Evolutionary conservation across 2,113 vertebrate species (phyloP), one percentile per base, ranked within the genome.

Genomic region (Dendrocopos noguchii): DNA sequence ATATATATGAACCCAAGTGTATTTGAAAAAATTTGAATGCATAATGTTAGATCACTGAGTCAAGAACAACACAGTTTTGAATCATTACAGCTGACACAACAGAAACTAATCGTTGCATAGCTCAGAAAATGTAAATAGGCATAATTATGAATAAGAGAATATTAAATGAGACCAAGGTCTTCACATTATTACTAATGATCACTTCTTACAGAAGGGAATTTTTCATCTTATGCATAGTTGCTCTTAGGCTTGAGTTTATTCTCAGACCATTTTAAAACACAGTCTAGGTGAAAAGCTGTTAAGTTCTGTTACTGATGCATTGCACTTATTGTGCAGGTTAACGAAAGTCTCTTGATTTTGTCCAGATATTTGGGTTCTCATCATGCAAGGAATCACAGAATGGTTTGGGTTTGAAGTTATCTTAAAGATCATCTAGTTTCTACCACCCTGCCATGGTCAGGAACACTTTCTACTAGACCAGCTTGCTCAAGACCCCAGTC

Each of bases 381-480:
- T 80, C 61, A 61, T 68, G 57, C 27, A 61, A 36, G 28, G 89
- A 93, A 95, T 39, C 22, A 56, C 89, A 83, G 33, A 89, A 93
- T 91, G 77, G 11, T 57, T 52, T 52, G 22, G 50, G 50, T 52
- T 52, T 52, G 50, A 52, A 52, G 11, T 25, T 52, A 52, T 22
- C 7, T 52, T 52, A 10, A 52, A 52, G 50, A 21, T 50, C 21
- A 50, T 52, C 50, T 24, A 52, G 50, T 24, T 52, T 52, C 50
- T 24, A 52, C 24, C 50, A 12, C 50, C 50, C 50, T 24, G 22
- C 12, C 12, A 52, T 52, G 6, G 22, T 52, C 22, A 52, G 24
- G 22, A 52, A 24, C 6, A 52, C 50, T 22, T 24, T 52, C 21
- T 52, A 52, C 22, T 52, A 52, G 22, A 52, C 7, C 50, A 52